Evolutionary conservation across 2,888 invertebrate genomes (phyloP), one percentile per base, ranked within the genome.

Genomic region (Lithophane semibrunnea): DNA sequence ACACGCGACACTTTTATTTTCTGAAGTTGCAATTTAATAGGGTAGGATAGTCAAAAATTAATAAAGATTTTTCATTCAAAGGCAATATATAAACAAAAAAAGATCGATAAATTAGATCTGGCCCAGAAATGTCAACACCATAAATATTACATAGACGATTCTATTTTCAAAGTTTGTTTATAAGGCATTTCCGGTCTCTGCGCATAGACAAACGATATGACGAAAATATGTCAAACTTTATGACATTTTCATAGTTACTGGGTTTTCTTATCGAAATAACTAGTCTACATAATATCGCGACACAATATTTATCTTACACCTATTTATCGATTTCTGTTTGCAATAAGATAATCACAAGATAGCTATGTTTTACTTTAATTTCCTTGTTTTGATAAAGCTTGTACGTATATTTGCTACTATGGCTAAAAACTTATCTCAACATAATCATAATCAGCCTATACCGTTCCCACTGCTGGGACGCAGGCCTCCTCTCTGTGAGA

Each of bases 131-230:
- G 44, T 58, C 61, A 82, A 63, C 29, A 56, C 21, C 3, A 70
- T 60, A 69, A 81, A 76, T 52, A 49, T 81, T 56, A 44, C 52
- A 67, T 71, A 44, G 21, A 70, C n/a, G 44, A 67, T 70, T 82
- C 66, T 80, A 80, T 80, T 70, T 80, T 70, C 77, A 70, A 63
- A 58, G 13, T 44, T 76, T 80, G 77, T 80, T 82, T 82, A 67
- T 52, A 82, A 37, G 24, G n/a, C 44, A 49, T 29, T 52, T 77
- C 82, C 80, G 66, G 60, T n/a, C n/a, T 37, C 18, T 80, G 70
- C 3, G n/a, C 49, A 56, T 60, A 78, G 24, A 68, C 58, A 71
- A 65, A 58, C 52, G 37, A 5, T 54, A 44, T 77, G 29, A 65
- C 29, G 78, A 65, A 77, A 77, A 67, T 73, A 29, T 80, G 79